These are phyloP conservation scores for Hylyphantes graminicola DNA, from an alignment of 1,140 invertebrate genomes.

Conservation along the genomic window DNA sequence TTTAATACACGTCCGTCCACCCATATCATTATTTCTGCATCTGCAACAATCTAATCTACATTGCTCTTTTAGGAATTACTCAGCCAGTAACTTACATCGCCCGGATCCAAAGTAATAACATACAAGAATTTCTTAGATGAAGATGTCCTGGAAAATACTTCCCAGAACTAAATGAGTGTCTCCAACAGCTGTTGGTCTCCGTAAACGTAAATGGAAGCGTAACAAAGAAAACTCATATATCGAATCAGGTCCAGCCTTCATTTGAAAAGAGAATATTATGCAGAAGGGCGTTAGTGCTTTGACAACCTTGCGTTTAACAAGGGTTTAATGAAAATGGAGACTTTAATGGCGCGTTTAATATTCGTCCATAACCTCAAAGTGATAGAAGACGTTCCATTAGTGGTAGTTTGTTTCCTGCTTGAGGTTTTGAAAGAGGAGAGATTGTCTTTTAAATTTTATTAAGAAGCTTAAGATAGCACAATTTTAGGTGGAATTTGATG, in stretches of 20 bases:
- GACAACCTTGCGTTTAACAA: conserved; percentile 21
- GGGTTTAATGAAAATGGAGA: conserved; percentile 29
- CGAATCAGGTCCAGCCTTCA: neutral
- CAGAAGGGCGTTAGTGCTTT: conserved; percentile 19
- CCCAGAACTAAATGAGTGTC: conserved; percentile 14
- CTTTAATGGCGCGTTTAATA: conserved; percentile 42
- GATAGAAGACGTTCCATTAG: conserved; percentile 12
- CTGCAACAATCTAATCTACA: neutral
- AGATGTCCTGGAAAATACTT: neutral
- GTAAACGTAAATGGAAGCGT: conserved; percentile 2
- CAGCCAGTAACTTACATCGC: conserved; percentile 12
- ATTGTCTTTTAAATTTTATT: too few species aligned
- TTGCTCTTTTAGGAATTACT: conserved; percentile 1
- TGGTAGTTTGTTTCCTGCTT: neutral
- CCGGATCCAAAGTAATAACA: conserved; percentile 7
- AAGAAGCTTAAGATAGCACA: too few species aligned
- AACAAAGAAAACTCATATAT: conserved; percentile 31
- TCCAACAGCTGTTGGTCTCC: conserved; percentile 4
- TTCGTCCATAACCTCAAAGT: neutral
- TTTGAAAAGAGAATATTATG: neutral
- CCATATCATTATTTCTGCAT: too few species aligned
- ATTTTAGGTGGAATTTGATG: too few species aligned
- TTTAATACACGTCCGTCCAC: too few species aligned
- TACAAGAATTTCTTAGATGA: neutral
- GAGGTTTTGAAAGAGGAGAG: too few species aligned